Conservation (phyloP, 2,888 invertebrate species). For the Tiliacea aurago region DNA sequence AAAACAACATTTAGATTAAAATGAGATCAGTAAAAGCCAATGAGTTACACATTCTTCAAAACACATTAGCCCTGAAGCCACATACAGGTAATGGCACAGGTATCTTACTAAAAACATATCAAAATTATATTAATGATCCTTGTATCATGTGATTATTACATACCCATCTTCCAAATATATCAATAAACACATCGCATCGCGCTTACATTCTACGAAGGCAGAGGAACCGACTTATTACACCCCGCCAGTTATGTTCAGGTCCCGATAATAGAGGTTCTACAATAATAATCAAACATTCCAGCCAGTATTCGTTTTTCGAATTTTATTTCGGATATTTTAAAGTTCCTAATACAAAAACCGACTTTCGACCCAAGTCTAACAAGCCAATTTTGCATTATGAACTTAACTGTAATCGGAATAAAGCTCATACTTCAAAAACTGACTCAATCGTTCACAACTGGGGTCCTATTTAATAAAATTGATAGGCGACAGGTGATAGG, state of each 20-base stretch:
- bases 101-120: conserved; percentile 1
- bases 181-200: conserved; percentile 1
- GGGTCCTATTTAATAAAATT: no score
- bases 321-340: background rate
- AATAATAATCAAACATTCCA: background rate
- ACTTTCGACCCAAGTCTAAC: background rate
- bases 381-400: background rate
- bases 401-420: background rate
- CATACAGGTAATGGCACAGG: background rate
- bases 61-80: conserved; percentile 24
- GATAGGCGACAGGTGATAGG: background rate
- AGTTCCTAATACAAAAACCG: background rate
- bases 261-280: background rate
- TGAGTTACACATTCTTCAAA: conserved; percentile 30
- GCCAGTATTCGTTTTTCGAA: background rate
- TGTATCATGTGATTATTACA: conserved; percentile 28
- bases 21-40: conserved; percentile 20
- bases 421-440: background rate
- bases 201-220: background rate
- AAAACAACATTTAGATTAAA: conserved; percentile 18
- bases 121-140: conserved; percentile 21
- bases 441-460: background rate
- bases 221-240: background rate
- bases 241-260: background rate
- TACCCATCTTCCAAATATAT: conserved; percentile 20